phyloP scores from a whole-genome alignment of 1,140 invertebrate species.

The Geopemphigus sp. region DNA sequence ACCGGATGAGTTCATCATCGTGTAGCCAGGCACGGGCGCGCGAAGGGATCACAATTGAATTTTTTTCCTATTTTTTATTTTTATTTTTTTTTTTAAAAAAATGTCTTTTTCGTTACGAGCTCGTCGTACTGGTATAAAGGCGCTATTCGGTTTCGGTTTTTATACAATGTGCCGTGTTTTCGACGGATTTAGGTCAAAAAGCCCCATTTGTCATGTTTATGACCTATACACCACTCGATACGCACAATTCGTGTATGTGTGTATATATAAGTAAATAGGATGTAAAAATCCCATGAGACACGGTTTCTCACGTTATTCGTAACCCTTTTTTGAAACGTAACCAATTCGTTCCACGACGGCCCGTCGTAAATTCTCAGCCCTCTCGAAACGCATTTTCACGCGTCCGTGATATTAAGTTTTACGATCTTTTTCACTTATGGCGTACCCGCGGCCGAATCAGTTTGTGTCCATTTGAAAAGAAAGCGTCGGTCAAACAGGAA shows the following conservation, averaged over 20 bases:
- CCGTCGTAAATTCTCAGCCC: slow-evolving; percentile 4
- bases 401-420: neutral
- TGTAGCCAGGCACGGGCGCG: neutral
- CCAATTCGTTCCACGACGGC: slow-evolving; percentile 25
- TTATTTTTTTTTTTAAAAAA: slow-evolving; percentile 3
- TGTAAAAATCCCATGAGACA: neutral
- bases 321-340: slow-evolving; percentile 13
- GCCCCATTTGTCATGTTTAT: neutral
- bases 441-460: neutral
- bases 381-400: slow-evolving; percentile 13
- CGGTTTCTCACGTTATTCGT: slow-evolving; percentile 30
- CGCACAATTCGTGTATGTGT: too few relatives aligned
- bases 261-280: too few relatives aligned
- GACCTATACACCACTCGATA: neutral
- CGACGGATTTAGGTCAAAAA: slow-evolving; percentile 23
- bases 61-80: slow-evolving; percentile 13
- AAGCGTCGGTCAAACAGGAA: slow-evolving; percentile 23
- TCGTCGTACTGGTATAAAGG: too few relatives aligned
- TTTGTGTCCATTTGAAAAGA: neutral
- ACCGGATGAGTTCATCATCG: slow-evolving; percentile 47
- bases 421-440: neutral
- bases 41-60: slow-evolving; percentile 35
- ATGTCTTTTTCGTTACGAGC: neutral
- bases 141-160: neutral
- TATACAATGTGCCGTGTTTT: neutral